phyloP scores from a whole-genome alignment of 2,797 vertebrate genomes.

The Leptoclinus maculatus region DNA sequence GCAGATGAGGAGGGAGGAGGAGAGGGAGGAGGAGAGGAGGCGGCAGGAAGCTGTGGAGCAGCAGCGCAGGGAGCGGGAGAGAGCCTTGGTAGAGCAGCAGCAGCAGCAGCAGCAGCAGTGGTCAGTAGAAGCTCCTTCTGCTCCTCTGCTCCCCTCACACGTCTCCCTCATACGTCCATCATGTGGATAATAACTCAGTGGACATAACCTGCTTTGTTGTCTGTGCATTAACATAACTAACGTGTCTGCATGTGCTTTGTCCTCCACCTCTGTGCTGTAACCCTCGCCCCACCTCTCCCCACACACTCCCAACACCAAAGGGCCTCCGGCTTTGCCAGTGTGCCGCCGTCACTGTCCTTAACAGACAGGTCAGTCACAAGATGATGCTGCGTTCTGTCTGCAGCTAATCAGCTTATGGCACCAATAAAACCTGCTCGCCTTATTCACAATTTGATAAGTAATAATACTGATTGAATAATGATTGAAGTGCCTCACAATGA shows the following conservation, averaged over 20 bases:
- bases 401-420: not conserved
- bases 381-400: not conserved
- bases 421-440: not conserved
- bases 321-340: slow-evolving; percentile 72
- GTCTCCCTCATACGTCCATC: slow-evolving; percentile 9
- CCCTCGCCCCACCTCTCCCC: slow-evolving; percentile 30
- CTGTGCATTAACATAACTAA: slow-evolving; percentile 62
- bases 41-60: slow-evolving; percentile 66
- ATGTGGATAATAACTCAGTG: slow-evolving; percentile 25
- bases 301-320: slow-evolving; percentile 67
- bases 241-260: slow-evolving; percentile 71
- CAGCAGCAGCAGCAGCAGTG: slow-evolving; percentile 66
- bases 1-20: slow-evolving; percentile 56
- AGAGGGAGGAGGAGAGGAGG: slow-evolving; percentile 69
- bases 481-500: not conserved
- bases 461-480: too few species aligned
- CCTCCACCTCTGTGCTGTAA: slow-evolving; percentile 34
- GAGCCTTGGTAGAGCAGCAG: slow-evolving; percentile 6
- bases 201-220: slow-evolving; percentile 34
- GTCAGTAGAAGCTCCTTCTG: slow-evolving; percentile 67
- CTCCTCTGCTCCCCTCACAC: not conserved
- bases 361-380: slow-evolving; percentile 80
- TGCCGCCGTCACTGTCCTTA: slow-evolving; percentile 73
- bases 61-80: slow-evolving; percentile 60
- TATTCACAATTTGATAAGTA: not conserved